Evolutionary conservation across 2,797 vertebrate genomes (phyloP).

Genomic region (Melanogrammus aeglefinus): DNA sequence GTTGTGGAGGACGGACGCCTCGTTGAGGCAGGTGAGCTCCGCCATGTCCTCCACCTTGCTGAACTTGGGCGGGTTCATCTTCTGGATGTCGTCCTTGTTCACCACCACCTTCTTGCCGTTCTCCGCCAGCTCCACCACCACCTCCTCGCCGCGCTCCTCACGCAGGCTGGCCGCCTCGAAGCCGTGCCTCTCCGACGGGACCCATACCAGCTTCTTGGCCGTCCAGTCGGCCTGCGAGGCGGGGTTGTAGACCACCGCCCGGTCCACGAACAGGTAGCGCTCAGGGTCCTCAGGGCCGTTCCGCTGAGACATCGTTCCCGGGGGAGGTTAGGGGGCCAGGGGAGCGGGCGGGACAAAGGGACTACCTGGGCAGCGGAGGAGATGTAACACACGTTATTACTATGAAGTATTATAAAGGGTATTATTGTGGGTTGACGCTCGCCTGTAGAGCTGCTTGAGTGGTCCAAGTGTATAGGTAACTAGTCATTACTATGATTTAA

Average conservation of each 20-base stretch:
- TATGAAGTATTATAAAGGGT: not conserved
- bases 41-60: constrained; percentile 98
- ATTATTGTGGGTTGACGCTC: not conserved
- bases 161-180: constrained; percentile 92
- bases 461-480: not conserved
- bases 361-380: constrained; percentile 47
- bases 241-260: constrained; percentile 94
- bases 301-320: constrained; percentile 84
- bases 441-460: not conserved
- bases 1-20: constrained; percentile 93
- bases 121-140: constrained; percentile 88
- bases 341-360: constrained; percentile 50
- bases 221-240: constrained; percentile 97
- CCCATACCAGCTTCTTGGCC: constrained; percentile 94
- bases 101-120: constrained; percentile 91
- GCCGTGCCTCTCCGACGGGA: constrained; percentile 92
- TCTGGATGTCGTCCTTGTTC: constrained; percentile 96
- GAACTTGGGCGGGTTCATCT: constrained; percentile 98
- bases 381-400: not conserved
- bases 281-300: constrained; percentile 90
- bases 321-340: constrained; percentile 51
- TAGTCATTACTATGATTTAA: not conserved
- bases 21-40: constrained; percentile 92
- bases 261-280: constrained; percentile 95
- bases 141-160: constrained; percentile 90